Evolutionary conservation across 1,140 invertebrate species (phyloP).

Genomic region (Bombus confusus): DNA sequence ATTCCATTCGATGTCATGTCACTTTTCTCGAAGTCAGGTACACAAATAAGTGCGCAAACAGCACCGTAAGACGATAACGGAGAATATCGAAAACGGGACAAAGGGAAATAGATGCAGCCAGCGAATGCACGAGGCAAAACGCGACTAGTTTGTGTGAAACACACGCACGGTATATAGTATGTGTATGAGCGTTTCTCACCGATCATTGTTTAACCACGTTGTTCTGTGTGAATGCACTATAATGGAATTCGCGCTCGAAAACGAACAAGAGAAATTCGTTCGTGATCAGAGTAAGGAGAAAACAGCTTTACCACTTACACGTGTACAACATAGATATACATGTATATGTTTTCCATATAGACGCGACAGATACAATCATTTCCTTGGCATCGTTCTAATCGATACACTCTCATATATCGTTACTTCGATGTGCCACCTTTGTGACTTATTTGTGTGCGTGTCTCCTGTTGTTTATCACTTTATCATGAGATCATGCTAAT

Average conservation of each 20-base stretch:
- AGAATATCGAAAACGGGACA: slow-evolving; percentile 31
- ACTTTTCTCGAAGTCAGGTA: slow-evolving; percentile 58
- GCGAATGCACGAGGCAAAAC: neutral
- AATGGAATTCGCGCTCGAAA: neutral
- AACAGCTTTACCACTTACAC: neutral
- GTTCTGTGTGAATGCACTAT: neutral
- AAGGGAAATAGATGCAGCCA: slow-evolving; percentile 8
- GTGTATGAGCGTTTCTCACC: neutral
- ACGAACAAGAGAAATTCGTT: neutral
- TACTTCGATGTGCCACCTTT: slow-evolving; percentile 42
- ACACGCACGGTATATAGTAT: neutral
- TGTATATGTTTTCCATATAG: neutral
- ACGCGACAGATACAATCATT: neutral
- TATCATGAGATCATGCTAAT: slow-evolving; percentile 77
- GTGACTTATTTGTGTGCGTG: slow-evolving; percentile 68
- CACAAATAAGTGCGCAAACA: slow-evolving; percentile 65
- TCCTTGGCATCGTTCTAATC: slow-evolving; percentile 25
- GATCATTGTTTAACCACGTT: neutral
- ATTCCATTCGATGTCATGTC: slow-evolving; percentile 72
- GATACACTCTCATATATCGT: slow-evolving; percentile 37
- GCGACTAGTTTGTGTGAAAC: slow-evolving; percentile 18
- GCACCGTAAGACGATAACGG: slow-evolving; percentile 36
- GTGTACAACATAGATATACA: neutral
- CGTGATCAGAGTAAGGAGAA: neutral
- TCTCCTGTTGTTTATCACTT: slow-evolving; percentile 52